Evolutionary conservation across 2,113 vertebrate species (phyloP).

Genomic region (Sciurus niger): DNA sequence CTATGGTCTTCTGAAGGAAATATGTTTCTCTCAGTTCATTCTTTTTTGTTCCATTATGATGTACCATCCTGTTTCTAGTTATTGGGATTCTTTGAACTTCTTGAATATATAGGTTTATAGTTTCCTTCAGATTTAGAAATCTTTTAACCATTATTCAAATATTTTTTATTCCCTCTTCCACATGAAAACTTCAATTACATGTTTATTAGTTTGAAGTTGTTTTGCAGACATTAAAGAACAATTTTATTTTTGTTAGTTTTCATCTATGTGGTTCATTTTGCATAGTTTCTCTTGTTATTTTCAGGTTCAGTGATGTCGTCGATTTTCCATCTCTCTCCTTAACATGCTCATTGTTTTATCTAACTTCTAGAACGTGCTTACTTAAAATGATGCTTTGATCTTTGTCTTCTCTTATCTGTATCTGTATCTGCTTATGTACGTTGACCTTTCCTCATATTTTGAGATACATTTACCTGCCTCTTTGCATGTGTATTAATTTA

Average conservation of each 20-base stretch:
- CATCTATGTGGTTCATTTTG: neutral
- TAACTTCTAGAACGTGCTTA: neutral
- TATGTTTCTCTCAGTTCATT: neutral
- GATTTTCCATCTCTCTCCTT: neutral
- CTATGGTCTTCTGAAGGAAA: neutral
- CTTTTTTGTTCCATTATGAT: constrained; percentile 3
- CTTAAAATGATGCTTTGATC: too few relatives aligned
- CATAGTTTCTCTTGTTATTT: neutral
- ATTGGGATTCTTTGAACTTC: neutral
- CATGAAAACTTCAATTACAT: neutral
- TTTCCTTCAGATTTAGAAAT: constrained; percentile 6
- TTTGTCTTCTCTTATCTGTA: too few relatives aligned
- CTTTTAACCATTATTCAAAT: neutral
- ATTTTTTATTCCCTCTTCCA: neutral
- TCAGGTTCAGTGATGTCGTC: neutral
- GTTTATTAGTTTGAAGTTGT: neutral
- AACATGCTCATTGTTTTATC: neutral
- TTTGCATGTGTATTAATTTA: neutral
- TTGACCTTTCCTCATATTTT: neutral
- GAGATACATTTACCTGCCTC: neutral
- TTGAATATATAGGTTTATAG: neutral
- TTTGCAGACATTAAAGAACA: neutral
- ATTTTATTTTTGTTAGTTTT: neutral
- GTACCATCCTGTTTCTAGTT: neutral
- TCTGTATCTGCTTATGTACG: neutral